Percentiles rank a stretch among this genome's conserved stretches.
Conservation (phyloP, 2,113 vertebrate species). For the Hemicordylus capensis region DNA sequence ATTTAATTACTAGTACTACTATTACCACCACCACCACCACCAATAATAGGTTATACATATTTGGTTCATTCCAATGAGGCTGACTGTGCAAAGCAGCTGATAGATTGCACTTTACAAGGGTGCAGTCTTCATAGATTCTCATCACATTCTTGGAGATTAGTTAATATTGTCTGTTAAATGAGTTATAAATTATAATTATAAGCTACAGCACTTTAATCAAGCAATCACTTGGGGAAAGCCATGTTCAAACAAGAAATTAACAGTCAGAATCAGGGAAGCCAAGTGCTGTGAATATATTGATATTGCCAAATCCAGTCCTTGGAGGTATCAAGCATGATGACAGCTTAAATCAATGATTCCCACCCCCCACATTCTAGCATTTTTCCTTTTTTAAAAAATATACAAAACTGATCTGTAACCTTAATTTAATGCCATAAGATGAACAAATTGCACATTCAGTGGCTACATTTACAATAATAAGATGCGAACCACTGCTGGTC, state of each 20-base stretch:
- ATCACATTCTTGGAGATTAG: conserved; percentile 26
- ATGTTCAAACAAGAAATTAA: conserved; percentile 24
- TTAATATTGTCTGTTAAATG: conserved; percentile 32
- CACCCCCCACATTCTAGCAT: neutral
- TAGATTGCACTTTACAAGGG: neutral
- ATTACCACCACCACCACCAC: too few species aligned
- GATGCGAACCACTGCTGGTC: neutral
- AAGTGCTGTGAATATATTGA: conserved; percentile 1
- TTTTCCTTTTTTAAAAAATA: neutral
- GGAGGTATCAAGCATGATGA: neutral
- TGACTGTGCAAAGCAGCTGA: neutral
- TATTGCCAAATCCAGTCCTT: neutral
- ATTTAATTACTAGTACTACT: too few species aligned
- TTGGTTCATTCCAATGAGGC: neutral
- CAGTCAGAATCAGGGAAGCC: neutral
- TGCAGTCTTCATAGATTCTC: conserved; percentile 8
- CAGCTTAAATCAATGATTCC: conserved; percentile 8
- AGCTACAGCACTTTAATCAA: conserved; percentile 13
- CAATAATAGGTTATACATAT: neutral
- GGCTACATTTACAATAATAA: neutral
- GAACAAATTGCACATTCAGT: neutral
- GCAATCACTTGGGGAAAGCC: conserved; percentile 14
- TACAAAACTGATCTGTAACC: neutral
- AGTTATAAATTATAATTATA: conserved; percentile 36
- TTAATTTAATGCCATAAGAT: neutral